These are phyloP conservation scores for Danio tinwini DNA, from an alignment of 2,797 vertebrate species.

Conservation along the genomic window DNA sequence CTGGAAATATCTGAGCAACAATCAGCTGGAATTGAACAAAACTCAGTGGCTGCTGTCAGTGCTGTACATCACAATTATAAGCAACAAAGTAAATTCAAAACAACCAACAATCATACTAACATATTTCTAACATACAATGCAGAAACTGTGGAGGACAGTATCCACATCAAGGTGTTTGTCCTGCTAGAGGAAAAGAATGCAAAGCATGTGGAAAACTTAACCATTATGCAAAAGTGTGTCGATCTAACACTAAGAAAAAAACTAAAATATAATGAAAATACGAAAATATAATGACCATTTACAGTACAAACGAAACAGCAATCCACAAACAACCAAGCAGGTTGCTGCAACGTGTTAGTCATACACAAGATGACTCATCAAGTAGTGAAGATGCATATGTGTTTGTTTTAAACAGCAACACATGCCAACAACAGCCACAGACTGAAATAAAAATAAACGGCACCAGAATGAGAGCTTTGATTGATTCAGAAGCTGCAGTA, in stretches of 20 bases:
- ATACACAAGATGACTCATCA: background rate
- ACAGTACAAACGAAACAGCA: background rate
- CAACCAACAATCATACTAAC: background rate
- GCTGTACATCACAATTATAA: background rate
- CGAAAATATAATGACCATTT: background rate
- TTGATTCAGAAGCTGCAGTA: no score
- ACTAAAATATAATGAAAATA: no score
- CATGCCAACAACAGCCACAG: background rate
- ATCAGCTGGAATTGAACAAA: constrained; percentile 28
- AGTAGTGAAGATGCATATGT: background rate
- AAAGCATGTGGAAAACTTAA: constrained; percentile 32
- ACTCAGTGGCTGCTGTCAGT: background rate
- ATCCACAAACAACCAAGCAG: background rate
- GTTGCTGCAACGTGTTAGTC: background rate
- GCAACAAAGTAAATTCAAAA: background rate
- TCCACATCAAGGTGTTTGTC: constrained; percentile 35
- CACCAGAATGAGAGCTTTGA: background rate
- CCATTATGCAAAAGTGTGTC: constrained; percentile 18
- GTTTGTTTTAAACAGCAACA: background rate
- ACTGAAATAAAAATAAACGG: background rate
- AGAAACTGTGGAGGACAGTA: no score
- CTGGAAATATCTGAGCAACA: constrained; percentile 39
- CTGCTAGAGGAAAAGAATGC: constrained; percentile 36
- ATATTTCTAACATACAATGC: background rate
- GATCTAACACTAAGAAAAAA: no score